Conservation (phyloP, 2,797 vertebrate species). For the Neosilurus mollespiculum region DNA sequence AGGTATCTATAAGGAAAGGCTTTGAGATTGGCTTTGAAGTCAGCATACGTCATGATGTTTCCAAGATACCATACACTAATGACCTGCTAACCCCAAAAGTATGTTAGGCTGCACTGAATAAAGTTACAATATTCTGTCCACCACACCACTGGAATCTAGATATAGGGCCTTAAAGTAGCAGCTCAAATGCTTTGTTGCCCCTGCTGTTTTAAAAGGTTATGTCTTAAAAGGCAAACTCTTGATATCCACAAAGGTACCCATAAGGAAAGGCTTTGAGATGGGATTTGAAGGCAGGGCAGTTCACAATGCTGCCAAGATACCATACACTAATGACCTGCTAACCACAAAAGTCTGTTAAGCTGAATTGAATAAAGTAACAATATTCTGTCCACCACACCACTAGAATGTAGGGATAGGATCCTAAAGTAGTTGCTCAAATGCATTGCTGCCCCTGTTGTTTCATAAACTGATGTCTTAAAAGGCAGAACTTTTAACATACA, state of each 20-base stretch:
- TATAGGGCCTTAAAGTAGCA: background rate
- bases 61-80: slow-evolving; percentile 13
- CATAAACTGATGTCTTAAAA: no score
- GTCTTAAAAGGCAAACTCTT: background rate
- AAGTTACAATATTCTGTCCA: background rate
- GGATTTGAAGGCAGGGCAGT: background rate
- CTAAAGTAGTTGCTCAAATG: no score
- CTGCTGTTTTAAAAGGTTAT: background rate
- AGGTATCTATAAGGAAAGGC: background rate
- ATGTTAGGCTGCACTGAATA: background rate
- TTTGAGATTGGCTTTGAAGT: background rate
- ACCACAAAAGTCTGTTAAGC: background rate
- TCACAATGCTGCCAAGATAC: background rate
- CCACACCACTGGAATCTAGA: slow-evolving; percentile 2
- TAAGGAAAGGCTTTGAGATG: background rate
- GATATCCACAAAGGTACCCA: background rate
- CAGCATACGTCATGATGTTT: background rate
- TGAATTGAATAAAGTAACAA: background rate
- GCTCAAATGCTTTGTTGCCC: slow-evolving; percentile 1
- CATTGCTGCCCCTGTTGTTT: no score
- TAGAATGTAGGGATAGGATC: no score
- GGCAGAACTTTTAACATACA: no score
- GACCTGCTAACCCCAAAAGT: background rate
- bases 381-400: background rate
- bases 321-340: background rate